Conservation (phyloP, 2,113 vertebrate species). For the Macquaria australasica region DNA sequence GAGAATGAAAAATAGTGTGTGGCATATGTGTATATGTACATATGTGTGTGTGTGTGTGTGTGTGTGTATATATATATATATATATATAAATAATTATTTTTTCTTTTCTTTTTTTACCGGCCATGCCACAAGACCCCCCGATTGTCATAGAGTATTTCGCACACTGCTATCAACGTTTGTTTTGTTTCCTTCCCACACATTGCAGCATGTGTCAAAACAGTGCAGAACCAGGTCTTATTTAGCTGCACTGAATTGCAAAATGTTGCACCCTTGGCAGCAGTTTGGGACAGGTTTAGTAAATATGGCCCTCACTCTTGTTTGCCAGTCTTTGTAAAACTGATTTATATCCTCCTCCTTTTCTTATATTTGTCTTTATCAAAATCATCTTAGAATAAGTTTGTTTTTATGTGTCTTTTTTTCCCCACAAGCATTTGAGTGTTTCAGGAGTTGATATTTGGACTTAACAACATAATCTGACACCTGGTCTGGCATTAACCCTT, state of each 20-base stretch:
- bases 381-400: not conserved
- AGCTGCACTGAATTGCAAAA: too few relatives aligned
- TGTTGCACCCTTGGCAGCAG: not conserved
- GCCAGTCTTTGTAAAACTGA: not conserved
- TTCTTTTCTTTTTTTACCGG: too few relatives aligned
- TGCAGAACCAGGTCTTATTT: too few relatives aligned
- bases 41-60: too few relatives aligned
- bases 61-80: too few relatives aligned
- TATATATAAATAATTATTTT: too few relatives aligned
- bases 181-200: not conserved
- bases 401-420: not conserved
- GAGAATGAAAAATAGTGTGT: too few relatives aligned
- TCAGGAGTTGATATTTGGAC: conserved; percentile 56
- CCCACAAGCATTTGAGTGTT: not conserved
- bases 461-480: conserved; percentile 54
- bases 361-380: not conserved
- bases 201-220: not conserved
- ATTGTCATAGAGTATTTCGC: too few relatives aligned
- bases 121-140: too few relatives aligned
- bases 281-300: not conserved
- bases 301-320: not conserved
- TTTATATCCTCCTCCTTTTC: not conserved
- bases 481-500: conserved; percentile 60
- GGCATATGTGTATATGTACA: too few relatives aligned
- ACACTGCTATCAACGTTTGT: too few relatives aligned